A percentile compares a stretch with the other conserved stretches of the same genome.
Conservation (phyloP, 2,113 vertebrate species). For the Vanacampus margaritifer region DNA sequence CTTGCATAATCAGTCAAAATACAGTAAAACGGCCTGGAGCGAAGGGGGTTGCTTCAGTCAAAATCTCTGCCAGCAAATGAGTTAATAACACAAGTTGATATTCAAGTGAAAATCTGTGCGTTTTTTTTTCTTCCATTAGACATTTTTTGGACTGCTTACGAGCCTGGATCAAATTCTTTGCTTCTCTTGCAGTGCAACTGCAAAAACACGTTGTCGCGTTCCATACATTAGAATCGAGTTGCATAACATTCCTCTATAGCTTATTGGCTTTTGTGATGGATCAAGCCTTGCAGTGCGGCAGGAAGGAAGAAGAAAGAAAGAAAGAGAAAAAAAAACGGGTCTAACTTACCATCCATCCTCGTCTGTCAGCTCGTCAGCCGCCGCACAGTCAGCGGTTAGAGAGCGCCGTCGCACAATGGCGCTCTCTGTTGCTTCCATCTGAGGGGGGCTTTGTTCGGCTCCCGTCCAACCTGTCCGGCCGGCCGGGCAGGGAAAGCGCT, state of each 20-base stretch:
- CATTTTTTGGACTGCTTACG: not conserved
- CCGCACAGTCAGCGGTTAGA: slow-evolving; percentile 60
- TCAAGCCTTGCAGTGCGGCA: slow-evolving; percentile 17
- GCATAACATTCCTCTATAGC: slow-evolving; percentile 52
- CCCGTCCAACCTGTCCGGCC: slow-evolving; percentile 41
- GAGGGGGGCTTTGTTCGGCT: slow-evolving; percentile 57
- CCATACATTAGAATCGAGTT: slow-evolving; percentile 54
- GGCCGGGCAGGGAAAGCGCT: not conserved
- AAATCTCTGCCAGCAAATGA: no score
- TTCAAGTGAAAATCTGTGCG: not conserved
- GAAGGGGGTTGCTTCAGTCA: no score
- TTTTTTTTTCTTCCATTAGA: not conserved
- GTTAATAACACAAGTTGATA: not conserved
- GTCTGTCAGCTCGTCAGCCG: slow-evolving; percentile 51
- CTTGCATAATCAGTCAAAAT: no score
- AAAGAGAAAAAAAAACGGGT: slow-evolving; percentile 15
- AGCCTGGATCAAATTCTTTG: not conserved
- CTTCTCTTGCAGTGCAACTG: slow-evolving; percentile 32
- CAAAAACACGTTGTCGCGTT: slow-evolving; percentile 41
- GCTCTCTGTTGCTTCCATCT: slow-evolving; percentile 56
- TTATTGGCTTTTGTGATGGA: slow-evolving; percentile 51
- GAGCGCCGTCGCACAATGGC: slow-evolving; percentile 51
- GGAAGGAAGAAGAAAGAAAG: slow-evolving; percentile 7
- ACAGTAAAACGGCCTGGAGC: no score
- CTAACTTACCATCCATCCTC: slow-evolving; percentile 41